Evolutionary conservation across 2,797 vertebrate species (phyloP).

Genomic region (Sitta carolinensis): DNA sequence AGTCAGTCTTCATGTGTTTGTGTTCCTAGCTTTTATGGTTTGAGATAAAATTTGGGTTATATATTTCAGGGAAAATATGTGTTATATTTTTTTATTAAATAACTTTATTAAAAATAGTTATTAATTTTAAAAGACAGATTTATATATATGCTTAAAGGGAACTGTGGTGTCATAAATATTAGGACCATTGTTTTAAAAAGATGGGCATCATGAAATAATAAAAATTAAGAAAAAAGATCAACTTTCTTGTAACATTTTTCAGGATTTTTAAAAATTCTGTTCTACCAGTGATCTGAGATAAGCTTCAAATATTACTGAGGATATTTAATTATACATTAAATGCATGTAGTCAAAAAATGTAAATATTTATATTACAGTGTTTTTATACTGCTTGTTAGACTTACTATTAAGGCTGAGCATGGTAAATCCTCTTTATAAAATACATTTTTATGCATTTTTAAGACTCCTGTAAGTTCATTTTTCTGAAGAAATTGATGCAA

Average conservation of each 20-base stretch:
- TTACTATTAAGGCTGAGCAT: not conserved
- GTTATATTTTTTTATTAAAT: not conserved
- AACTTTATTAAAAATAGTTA: not conserved
- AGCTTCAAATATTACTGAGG: not conserved
- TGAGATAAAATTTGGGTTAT: not conserved
- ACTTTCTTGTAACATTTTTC: not conserved
- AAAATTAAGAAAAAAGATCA: not conserved
- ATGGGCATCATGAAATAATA: not conserved
- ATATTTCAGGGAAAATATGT: not conserved
- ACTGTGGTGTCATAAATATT: not conserved
- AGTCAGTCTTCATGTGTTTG: not conserved
- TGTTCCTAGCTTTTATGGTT: not conserved
- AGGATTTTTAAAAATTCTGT: not conserved
- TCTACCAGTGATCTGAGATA: not conserved
- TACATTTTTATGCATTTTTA: not conserved
- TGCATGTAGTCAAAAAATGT: not conserved
- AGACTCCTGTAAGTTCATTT: not conserved
- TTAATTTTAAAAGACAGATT: not conserved
- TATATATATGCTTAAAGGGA: not conserved
- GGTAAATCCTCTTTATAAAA: not conserved
- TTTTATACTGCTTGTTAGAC: not conserved
- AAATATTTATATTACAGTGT: not conserved
- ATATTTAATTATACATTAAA: not conserved
- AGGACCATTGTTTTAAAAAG: not conserved
- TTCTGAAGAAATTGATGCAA: not conserved